Percentiles rank a stretch among this genome's conserved stretches.
Conservation (phyloP, 2,888 invertebrate species). For the Drosophila prolongata region DNA sequence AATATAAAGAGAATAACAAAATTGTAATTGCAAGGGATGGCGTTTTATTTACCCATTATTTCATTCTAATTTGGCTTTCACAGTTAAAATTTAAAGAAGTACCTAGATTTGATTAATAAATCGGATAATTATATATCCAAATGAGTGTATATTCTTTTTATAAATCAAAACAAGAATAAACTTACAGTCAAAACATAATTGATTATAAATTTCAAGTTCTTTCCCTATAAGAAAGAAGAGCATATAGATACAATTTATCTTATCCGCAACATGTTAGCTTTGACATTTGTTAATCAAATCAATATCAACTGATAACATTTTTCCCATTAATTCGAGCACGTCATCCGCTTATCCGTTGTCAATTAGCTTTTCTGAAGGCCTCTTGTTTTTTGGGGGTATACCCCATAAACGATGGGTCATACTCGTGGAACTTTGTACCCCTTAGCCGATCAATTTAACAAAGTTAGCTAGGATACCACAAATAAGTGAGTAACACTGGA, state of each 20-base stretch:
- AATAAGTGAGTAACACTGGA: conserved; percentile 22
- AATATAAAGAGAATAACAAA: neutral
- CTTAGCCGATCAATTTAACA: conserved; percentile 17
- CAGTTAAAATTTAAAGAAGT: too few species aligned
- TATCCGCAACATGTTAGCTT: neutral
- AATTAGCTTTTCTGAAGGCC: neutral
- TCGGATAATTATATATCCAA: too few species aligned
- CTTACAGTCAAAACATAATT: too few species aligned
- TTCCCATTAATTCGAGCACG: conserved; percentile 4
- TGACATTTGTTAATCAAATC: conserved; percentile 32
- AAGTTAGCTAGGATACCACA: conserved; percentile 8
- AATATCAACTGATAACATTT: conserved; percentile 18
- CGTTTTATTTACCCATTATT: too few species aligned
- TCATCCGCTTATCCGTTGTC: conserved; percentile 17
- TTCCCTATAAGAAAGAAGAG: neutral
- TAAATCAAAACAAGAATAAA: too few species aligned
- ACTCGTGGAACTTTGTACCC: conserved; percentile 27
- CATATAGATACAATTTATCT: conserved; percentile 3
- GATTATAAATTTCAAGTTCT: neutral
- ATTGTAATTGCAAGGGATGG: too few species aligned
- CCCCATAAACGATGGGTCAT: conserved; percentile 24
- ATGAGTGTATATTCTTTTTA: too few species aligned
- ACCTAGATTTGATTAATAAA: too few species aligned
- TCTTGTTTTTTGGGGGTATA: conserved; percentile 18
- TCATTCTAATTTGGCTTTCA: too few species aligned